Evolutionary conservation across 2,888 invertebrate species (phyloP).

Genomic region (Diogma glabrata): DNA sequence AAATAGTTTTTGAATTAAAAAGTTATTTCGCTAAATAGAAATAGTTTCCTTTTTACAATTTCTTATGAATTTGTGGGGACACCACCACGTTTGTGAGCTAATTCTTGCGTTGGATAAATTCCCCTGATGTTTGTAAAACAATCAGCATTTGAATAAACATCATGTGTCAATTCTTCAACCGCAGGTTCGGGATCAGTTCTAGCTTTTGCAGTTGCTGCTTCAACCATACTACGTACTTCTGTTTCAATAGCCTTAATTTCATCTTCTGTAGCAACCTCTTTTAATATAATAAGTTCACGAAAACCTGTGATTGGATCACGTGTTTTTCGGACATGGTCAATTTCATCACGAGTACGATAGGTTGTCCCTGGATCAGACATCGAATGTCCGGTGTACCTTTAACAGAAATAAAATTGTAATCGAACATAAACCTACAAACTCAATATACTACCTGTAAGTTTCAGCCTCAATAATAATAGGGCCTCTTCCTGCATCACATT

Average conservation of each 20-base stretch:
- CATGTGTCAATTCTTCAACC: conserved; percentile 55
- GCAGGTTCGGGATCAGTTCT: conserved; percentile 62
- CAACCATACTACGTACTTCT: conserved; percentile 64
- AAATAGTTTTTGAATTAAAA: no score
- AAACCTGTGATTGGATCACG: conserved; percentile 95
- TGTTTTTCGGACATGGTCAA: conserved; percentile 82
- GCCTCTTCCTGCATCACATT: conserved; percentile 38
- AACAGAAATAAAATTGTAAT: no score
- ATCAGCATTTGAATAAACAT: conserved; percentile 51
- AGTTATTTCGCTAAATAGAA: no score
- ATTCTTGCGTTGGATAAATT: no score
- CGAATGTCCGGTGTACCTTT: conserved; percentile 95
- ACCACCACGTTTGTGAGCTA: no score
- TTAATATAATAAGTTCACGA: conserved; percentile 66
- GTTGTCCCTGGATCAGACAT: conserved; percentile 99
- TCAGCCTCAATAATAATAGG: conserved; percentile 86
- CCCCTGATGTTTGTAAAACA: no score
- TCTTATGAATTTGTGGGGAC: no score
- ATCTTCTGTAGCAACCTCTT: conserved; percentile 61
- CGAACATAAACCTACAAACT: no score
- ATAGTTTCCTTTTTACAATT: no score
- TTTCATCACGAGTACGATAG: conserved; percentile 84
- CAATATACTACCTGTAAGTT: conserved; percentile 53
- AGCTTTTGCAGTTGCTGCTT: conserved; percentile 62
- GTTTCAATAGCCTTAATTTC: conserved; percentile 82